Base-by-base conservation (phyloP, 2,888 invertebrate genomes). In the Athetis lepigone region DNA sequence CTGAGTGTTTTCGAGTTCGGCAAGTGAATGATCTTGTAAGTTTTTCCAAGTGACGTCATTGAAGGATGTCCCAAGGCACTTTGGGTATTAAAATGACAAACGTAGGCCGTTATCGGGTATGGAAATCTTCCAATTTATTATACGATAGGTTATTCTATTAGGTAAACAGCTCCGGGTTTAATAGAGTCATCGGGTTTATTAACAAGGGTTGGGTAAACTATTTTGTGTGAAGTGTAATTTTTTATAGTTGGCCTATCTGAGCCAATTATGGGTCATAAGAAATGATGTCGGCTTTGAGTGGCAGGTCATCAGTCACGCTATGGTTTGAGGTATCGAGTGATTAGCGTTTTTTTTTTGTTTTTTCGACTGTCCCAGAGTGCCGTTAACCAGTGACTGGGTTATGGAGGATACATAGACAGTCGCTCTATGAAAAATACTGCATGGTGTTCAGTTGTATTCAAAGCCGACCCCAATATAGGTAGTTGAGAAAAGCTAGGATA, bases 101-200 rank as follows among this genome's bases (percentile, higher is more conserved):
- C 90, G 89, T 79, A 85, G 80, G 66, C 77, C 80, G 87, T 89
- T 94, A 94, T 95, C 94, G 88, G 88, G 87, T 91, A 94, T 92
- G 93, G 91, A 94, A 94, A 95, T 94, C 94, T 94, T 84, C 92
- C 93, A 94, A 94, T 95, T 94, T 95, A 94, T 93, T 94, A 93
- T 92, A 93, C 87, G 90, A 93, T 91, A 91, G 89, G 91, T 94
- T 94, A 94, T 94, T 92, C 93, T 94, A 95, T 94, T 95, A 94
- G 87, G 92, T 90, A 93, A 94, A 95, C 93, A 94, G 87, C 90
- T 87, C 88, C 87, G 89, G 89, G 91, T 91, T 90, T 92, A 93
- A 94, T 94, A 91, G 91, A 95, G 93, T 87, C 92, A 90, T 94
- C 83, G 84, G 79, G 83, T 85, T 86, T 90, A 92, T 92, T 91